phyloP scores from a whole-genome alignment of 2,113 vertebrate species.

The Diglossa brunneiventris region DNA sequence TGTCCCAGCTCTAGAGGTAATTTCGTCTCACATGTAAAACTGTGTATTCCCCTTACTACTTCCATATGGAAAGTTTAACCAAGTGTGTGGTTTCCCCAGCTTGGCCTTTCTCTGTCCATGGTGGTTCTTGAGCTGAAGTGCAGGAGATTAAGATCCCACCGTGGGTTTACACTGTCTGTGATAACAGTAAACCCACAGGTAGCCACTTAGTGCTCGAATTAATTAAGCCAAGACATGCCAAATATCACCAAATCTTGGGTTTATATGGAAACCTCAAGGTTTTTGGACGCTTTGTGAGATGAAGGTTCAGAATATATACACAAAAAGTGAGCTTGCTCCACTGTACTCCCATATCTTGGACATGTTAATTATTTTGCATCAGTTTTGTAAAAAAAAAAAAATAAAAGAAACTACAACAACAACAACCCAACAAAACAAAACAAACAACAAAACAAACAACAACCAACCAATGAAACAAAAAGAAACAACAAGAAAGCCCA shows the following conservation, averaged over 20 bases:
- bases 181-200: not conserved
- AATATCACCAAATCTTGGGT: not conserved
- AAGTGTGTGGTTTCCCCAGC: not conserved
- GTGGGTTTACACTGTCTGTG: not conserved
- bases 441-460: not conserved
- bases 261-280: not conserved
- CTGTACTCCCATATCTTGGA: too few relatives aligned
- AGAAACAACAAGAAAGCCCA: not conserved
- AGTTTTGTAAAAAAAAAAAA: not conserved
- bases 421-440: too few relatives aligned
- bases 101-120: not conserved
- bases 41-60: fast-evolving
- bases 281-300: not conserved
- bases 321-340: too few relatives aligned
- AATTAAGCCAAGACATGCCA: not conserved
- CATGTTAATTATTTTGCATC: not conserved
- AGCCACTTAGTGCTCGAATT: not conserved
- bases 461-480: too few relatives aligned
- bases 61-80: not conserved
- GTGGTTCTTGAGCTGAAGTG: not conserved
- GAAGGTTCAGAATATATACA: fast-evolving
- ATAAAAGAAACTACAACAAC: too few relatives aligned
- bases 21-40: fast-evolving
- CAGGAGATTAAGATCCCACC: not conserved
- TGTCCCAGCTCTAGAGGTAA: not conserved